Conservation (phyloP, 2,113 vertebrate genomes). For the Oenanthe oenanthe region DNA sequence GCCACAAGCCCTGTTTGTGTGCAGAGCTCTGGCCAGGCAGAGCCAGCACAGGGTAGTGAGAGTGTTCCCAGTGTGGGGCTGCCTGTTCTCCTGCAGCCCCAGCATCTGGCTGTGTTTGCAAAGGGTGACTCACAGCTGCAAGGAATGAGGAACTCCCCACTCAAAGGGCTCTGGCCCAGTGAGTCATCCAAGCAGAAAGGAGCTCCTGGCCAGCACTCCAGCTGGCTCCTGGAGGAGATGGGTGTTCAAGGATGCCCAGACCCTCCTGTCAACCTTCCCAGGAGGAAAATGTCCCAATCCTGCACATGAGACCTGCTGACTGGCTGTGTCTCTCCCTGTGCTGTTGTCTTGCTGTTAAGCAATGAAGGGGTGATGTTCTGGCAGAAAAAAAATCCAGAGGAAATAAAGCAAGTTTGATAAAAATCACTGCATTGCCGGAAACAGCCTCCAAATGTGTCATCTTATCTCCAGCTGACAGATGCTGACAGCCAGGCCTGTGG, state of each 20-base stretch:
- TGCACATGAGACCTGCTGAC: fast-evolving
- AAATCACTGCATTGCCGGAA: not conserved
- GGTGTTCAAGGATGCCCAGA: not conserved
- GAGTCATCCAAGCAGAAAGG: not conserved
- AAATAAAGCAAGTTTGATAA: not conserved
- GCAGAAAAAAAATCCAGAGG: not conserved
- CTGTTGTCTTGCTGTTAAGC: not conserved
- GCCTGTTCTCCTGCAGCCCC: not conserved
- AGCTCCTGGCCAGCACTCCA: not conserved
- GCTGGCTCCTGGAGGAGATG: not conserved
- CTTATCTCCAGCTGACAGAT: not conserved
- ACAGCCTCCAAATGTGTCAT: not conserved
- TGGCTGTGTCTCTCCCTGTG: not conserved
- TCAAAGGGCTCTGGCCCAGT: not conserved
- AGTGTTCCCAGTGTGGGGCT: not conserved
- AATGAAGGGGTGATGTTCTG: not conserved
- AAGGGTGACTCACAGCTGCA: not conserved
- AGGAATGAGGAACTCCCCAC: slow-evolving; percentile 5
- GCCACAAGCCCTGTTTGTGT: fast-evolving
- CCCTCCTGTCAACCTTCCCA: not conserved
- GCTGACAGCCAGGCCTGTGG: not conserved
- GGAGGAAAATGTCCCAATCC: not conserved
- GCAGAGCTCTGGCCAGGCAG: not conserved
- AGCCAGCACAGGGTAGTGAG: not conserved
- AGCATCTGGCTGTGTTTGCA: not conserved